Percentiles rank a stretch among this genome's conserved stretches.
Evolutionary conservation across 2,797 vertebrate species (phyloP).

Genomic region (Danio aesculapii): DNA sequence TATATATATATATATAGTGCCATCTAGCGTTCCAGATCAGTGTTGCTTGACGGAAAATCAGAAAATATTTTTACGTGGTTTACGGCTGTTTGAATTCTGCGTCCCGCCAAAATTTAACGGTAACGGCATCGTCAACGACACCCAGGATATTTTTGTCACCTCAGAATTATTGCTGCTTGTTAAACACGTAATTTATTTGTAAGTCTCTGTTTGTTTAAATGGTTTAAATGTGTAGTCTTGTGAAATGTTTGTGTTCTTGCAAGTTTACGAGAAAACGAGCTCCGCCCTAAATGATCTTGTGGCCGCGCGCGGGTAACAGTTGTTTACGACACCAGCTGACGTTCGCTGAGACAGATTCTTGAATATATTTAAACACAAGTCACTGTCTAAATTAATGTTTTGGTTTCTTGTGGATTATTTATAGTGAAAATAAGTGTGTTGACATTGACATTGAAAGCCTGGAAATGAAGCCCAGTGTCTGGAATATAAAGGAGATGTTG

Average conservation of each 20-base stretch:
- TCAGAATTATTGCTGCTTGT: not conserved
- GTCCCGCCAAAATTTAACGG: conserved; percentile 22
- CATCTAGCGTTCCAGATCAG: too few relatives aligned
- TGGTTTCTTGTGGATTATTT: not conserved
- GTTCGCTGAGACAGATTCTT: not conserved
- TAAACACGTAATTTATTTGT: not conserved
- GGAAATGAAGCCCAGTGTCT: conserved; percentile 75
- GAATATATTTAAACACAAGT: not conserved
- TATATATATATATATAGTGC: too few relatives aligned
- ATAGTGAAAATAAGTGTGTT: not conserved
- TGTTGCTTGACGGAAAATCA: too few relatives aligned
- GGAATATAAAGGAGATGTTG: conserved; percentile 79
- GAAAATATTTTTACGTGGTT: too few relatives aligned
- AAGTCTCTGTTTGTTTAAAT: not conserved
- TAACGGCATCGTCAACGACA: not conserved
- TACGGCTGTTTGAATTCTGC: conserved; percentile 13
- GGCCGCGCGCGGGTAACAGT: too few relatives aligned
- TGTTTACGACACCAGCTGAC: not conserved
- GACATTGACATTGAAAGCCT: not conserved
- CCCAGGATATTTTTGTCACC: not conserved
- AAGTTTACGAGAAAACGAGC: not conserved
- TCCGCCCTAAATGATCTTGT: not conserved
- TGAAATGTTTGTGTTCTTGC: not conserved
- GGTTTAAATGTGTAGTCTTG: not conserved
- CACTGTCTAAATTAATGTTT: not conserved